These are phyloP conservation scores for Paramormyrops hopkinsi DNA, from an alignment of 2,797 vertebrate species.

Conservation along the genomic window DNA sequence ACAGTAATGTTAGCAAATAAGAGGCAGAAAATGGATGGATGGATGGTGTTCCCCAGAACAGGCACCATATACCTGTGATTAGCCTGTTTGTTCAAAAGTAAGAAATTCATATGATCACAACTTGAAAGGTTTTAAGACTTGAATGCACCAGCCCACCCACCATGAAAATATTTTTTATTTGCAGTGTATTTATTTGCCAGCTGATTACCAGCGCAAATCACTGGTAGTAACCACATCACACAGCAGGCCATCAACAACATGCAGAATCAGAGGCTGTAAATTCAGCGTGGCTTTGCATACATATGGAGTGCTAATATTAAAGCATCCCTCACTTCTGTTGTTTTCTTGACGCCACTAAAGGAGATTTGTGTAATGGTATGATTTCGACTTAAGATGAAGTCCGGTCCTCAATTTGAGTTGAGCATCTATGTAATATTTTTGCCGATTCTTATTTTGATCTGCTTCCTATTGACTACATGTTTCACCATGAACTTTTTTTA, in stretches of 20 bases:
- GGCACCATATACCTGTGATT: background rate
- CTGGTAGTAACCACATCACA: background rate
- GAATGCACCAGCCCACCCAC: background rate
- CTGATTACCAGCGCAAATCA: background rate
- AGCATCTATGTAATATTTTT: background rate
- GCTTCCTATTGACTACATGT: background rate
- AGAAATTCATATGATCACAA: background rate
- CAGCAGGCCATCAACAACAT: background rate
- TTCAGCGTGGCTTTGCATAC: background rate
- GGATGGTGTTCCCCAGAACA: background rate
- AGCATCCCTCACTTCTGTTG: background rate
- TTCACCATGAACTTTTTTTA: background rate
- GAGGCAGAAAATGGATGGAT: background rate
- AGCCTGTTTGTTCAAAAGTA: background rate
- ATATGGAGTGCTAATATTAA: background rate
- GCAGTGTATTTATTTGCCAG: background rate
- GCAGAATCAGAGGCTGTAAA: background rate
- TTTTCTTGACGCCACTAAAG: background rate
- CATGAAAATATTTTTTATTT: background rate
- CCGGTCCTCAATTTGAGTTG: background rate
- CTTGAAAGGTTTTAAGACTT: background rate
- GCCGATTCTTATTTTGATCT: background rate
- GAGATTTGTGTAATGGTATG: background rate
- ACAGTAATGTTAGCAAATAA: background rate
- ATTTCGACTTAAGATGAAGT: background rate